A percentile compares a stretch with the other conserved stretches of the same genome.
Conservation (phyloP, 92 coral and sea anemone genomes). For the Umimayanthus kanabou region DNA sequence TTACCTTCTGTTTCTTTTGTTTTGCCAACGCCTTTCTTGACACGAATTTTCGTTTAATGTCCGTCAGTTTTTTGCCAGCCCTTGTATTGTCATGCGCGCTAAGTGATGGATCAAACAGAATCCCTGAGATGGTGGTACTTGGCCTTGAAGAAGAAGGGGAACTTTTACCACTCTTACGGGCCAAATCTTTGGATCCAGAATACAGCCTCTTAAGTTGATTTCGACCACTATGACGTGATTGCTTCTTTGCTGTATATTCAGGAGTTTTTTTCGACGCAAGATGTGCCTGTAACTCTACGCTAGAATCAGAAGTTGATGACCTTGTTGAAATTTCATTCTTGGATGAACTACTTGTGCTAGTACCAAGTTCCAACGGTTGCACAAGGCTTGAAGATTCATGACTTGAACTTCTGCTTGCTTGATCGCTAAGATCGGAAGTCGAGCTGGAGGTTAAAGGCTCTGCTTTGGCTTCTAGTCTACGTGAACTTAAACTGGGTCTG, state of each 20-base stretch:
- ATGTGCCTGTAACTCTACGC: background rate
- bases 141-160: background rate
- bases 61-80: background rate
- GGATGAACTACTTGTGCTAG: background rate
- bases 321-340: background rate
- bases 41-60: background rate
- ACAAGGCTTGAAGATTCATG: background rate
- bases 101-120: background rate
- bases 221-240: background rate
- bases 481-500: background rate
- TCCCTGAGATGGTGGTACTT: background rate
- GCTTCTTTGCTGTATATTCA: background rate
- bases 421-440: slow-evolving; percentile 12
- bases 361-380: background rate
- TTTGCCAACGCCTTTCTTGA: background rate
- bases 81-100: background rate
- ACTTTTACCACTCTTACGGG: background rate
- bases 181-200: background rate
- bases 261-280: background rate
- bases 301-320: background rate
- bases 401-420: background rate
- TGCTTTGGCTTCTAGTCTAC: background rate
- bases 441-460: background rate
- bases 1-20: slow-evolving; percentile 22
- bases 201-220: background rate